These are phyloP conservation scores for Myzus persicae DNA, from an alignment of 1,140 invertebrate genomes.

Conservation along the genomic window DNA sequence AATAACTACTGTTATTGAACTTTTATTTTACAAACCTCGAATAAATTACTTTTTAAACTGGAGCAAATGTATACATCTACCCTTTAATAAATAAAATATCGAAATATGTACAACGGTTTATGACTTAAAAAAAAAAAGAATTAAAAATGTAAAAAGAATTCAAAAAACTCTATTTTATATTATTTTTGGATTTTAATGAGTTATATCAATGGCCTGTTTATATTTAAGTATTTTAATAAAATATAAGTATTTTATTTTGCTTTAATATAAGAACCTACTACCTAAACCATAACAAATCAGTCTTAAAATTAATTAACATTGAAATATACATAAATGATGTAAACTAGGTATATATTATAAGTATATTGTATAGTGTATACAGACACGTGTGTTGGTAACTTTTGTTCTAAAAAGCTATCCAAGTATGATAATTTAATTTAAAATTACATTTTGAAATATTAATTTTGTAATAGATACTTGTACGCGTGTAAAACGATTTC, in stretches of 20 bases:
- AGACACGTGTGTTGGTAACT: no score
- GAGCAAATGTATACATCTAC: background rate
- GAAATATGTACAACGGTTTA: background rate
- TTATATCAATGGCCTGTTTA: background rate
- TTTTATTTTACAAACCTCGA: background rate
- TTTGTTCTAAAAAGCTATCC: no score
- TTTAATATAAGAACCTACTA: background rate
- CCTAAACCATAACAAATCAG: background rate
- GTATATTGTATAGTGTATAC: no score
- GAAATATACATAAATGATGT: background rate
- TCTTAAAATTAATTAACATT: no score
- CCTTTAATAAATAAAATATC: background rate
- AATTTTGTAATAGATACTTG: no score
- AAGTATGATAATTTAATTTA: no score
- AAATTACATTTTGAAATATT: no score
- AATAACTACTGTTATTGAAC: background rate
- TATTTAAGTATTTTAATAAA: background rate
- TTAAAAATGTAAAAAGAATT: background rate
- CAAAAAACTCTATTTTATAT: background rate
- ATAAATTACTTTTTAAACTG: slow-evolving; percentile 12
- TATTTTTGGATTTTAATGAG: background rate
- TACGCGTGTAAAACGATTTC: no score
- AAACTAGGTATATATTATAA: no score
- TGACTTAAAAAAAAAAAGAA: background rate
- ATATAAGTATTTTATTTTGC: background rate